Percentiles rank a stretch among this genome's conserved stretches.
Evolutionary conservation across 2,888 invertebrate genomes (phyloP).

Genomic region (Andricus curvator): DNA sequence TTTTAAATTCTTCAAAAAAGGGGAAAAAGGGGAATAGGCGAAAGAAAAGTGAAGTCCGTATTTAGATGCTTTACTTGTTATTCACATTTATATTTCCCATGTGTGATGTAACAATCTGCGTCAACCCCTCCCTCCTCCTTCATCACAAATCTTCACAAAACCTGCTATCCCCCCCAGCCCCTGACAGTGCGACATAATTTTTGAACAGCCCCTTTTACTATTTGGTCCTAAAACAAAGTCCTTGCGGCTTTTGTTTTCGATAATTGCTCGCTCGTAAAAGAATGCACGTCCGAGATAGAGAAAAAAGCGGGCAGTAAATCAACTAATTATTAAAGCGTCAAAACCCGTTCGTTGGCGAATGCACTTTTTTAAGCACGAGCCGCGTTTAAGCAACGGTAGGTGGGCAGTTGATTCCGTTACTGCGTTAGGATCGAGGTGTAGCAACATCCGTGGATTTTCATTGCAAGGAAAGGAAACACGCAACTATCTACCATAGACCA

Average conservation of each 20-base stretch:
- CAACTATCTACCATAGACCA: slow-evolving; percentile 14
- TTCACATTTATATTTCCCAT: too few species aligned
- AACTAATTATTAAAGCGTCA: slow-evolving; percentile 32
- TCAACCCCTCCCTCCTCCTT: too few species aligned
- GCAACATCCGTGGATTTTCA: slow-evolving; percentile 39
- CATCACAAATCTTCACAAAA: too few species aligned
- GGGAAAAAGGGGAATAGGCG: too few species aligned
- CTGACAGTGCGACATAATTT: too few species aligned
- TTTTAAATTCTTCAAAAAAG: too few species aligned
- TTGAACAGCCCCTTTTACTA: too few species aligned
- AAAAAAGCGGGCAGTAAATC: background rate
- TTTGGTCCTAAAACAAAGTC: background rate
- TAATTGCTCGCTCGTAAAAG: background rate
- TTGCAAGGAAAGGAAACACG: slow-evolving; percentile 34
- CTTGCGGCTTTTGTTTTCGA: background rate
- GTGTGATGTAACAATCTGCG: too few species aligned
- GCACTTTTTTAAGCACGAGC: background rate
- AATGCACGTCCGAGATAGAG: background rate
- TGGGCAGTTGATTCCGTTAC: slow-evolving; percentile 36
- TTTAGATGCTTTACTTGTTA: too few species aligned
- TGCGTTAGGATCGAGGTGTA: slow-evolving; percentile 32
- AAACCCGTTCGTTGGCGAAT: slow-evolving; percentile 18
- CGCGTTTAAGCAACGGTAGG: slow-evolving; percentile 30
- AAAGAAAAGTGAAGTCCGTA: too few species aligned
- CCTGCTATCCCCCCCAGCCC: too few species aligned